Evolutionary conservation across 2,888 invertebrate genomes (phyloP).

Genomic region (Troglohyphantes excavatus): DNA sequence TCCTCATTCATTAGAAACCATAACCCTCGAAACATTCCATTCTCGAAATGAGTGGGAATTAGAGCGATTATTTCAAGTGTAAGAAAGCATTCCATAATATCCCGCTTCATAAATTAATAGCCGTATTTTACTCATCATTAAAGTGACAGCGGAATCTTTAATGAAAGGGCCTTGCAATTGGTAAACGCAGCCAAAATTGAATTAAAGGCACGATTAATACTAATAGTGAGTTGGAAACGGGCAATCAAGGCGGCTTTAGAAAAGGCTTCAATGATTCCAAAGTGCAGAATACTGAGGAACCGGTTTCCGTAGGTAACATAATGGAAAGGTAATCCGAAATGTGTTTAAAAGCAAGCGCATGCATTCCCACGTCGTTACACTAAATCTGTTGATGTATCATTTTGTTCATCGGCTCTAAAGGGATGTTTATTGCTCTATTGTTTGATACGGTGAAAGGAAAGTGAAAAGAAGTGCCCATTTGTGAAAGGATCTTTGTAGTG

Average conservation of each 20-base stretch:
- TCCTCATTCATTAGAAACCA: no score
- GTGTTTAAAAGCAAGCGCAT: conserved; percentile 48
- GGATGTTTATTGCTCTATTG: conserved; percentile 74
- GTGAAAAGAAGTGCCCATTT: not conserved
- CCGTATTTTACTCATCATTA: not conserved
- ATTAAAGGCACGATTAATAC: conserved; percentile 14
- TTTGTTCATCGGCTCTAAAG: conserved; percentile 27
- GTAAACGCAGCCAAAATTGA: conserved; percentile 1
- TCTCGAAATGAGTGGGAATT: no score
- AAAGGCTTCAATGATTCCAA: not conserved
- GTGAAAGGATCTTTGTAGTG: not conserved
- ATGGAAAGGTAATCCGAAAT: conserved; percentile 23
- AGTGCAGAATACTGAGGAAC: conserved; percentile 17
- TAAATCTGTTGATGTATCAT: conserved; percentile 60
- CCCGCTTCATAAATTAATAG: no score
- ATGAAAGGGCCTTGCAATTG: not conserved
- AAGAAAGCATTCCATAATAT: no score
- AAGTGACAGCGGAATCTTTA: not conserved
- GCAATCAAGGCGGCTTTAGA: conserved; percentile 1
- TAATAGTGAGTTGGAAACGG: not conserved
- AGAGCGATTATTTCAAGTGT: no score
- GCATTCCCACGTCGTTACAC: conserved; percentile 45
- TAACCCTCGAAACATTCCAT: no score
- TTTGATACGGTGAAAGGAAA: conserved; percentile 1
- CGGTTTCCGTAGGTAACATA: conserved; percentile 39